Conservation (phyloP, 2,888 invertebrate genomes). For the Chirona hameri region DNA sequence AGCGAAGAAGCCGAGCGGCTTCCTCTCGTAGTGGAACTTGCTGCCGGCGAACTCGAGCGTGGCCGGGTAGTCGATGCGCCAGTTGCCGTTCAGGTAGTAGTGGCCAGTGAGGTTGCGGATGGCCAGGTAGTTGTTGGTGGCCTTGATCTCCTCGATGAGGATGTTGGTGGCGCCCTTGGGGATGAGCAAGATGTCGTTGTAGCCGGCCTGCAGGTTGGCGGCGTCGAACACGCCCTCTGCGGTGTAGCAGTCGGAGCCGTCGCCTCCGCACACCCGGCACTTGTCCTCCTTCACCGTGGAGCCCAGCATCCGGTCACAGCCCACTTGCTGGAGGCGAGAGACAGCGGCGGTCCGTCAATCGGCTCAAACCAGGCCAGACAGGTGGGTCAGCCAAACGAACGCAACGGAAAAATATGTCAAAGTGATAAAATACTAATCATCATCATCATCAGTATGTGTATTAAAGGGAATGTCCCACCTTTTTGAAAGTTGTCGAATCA, state of each 20-base stretch:
- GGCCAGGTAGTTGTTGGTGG: slow-evolving; percentile 87
- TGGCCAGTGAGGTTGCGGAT: slow-evolving; percentile 74
- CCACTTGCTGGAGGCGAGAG: slow-evolving; percentile 64
- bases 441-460: too few relatives aligned
- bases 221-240: slow-evolving; percentile 65
- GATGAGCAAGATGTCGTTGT: slow-evolving; percentile 84
- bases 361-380: too few relatives aligned
- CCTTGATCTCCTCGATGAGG: slow-evolving; percentile 66
- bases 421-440: too few relatives aligned
- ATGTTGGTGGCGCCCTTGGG: slow-evolving; percentile 93
- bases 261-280: slow-evolving; percentile 88
- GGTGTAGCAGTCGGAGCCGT: slow-evolving; percentile 75
- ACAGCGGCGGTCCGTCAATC: too few relatives aligned
- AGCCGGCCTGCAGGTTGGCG: slow-evolving; percentile 72
- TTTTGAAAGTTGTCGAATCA: too few relatives aligned
- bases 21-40: slow-evolving; percentile 82
- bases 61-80: slow-evolving; percentile 86
- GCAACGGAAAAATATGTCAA: too few relatives aligned
- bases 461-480: too few relatives aligned
- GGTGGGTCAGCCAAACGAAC: too few relatives aligned
- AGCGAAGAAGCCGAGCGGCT: slow-evolving; percentile 71
- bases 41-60: slow-evolving; percentile 74
- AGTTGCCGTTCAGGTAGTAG: slow-evolving; percentile 91
- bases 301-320: slow-evolving; percentile 92
- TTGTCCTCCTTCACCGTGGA: slow-evolving; percentile 81